phyloP scores from a whole-genome alignment of 2,797 vertebrate species.

The Mergus octosetaceus region DNA sequence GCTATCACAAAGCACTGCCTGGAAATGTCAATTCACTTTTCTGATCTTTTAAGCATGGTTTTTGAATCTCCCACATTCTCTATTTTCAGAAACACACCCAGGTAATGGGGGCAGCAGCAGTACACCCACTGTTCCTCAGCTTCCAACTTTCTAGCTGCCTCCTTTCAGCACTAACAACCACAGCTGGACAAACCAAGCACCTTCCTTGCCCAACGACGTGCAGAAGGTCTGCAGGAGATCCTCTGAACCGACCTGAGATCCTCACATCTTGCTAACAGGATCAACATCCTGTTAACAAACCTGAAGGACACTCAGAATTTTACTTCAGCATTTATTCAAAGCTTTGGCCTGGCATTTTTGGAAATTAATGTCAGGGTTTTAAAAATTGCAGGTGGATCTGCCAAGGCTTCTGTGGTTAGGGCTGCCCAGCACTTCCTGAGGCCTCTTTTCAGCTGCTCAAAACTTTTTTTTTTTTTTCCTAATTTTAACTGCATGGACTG shows the following conservation, averaged over 20 bases:
- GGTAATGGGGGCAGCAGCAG: background rate
- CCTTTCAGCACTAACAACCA: background rate
- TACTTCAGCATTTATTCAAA: background rate
- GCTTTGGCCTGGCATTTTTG: background rate
- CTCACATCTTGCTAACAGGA: background rate
- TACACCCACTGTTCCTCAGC: background rate
- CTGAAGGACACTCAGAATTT: background rate
- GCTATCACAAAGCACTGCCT: background rate
- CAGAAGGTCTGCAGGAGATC: background rate
- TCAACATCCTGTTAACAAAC: background rate
- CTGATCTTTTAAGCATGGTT: background rate
- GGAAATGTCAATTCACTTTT: background rate
- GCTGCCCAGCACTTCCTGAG: background rate
- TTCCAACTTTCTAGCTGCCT: background rate
- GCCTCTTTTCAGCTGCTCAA: background rate
- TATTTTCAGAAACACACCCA: background rate
- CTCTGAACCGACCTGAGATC: fast-evolving
- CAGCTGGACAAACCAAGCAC: background rate
- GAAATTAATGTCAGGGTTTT: background rate
- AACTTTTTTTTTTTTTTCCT: background rate
- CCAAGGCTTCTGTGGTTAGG: background rate
- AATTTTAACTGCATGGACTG: background rate
- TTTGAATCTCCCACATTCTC: background rate
- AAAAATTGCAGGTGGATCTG: background rate
- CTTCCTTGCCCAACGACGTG: background rate